A percentile compares a stretch with the other conserved stretches of the same genome.
These are phyloP conservation scores for Uropsilus gracilis DNA, from an alignment of 2,113 vertebrate genomes.

Conservation along the genomic window DNA sequence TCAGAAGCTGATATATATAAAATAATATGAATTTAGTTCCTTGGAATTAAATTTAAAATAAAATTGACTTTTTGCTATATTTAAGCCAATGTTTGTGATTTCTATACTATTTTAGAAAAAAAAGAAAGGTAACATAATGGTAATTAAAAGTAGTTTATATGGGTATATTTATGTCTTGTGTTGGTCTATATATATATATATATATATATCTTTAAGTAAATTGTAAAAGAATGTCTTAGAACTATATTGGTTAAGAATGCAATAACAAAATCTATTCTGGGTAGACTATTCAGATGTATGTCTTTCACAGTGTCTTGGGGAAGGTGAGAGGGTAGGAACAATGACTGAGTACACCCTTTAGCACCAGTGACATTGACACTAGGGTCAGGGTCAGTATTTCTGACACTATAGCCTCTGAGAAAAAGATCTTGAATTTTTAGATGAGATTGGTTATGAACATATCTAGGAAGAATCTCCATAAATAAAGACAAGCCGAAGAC, in stretches of 20 bases:
- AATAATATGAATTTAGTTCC: neutral
- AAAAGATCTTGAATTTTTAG: neutral
- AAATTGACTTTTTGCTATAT: neutral
- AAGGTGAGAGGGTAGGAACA: neutral
- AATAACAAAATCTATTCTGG: neutral
- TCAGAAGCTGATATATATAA: neutral
- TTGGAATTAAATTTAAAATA: conserved; percentile 9
- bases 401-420: neutral
- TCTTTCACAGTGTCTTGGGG: neutral
- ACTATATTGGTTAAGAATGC: neutral
- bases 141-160: neutral
- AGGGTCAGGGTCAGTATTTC: neutral
- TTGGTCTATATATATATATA: neutral
- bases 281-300: neutral
- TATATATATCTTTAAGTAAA: no score
- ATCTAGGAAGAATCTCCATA: neutral
- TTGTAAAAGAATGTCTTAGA: neutral
- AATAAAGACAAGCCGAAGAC: neutral
- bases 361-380: neutral
- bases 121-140: neutral
- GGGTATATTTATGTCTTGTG: neutral
- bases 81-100: conserved; percentile 8
- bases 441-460: neutral
- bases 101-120: conserved; percentile 1
- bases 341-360: no score